phyloP scores from a whole-genome alignment of 2,113 vertebrate species.

The Cyanoderma ruficeps region DNA sequence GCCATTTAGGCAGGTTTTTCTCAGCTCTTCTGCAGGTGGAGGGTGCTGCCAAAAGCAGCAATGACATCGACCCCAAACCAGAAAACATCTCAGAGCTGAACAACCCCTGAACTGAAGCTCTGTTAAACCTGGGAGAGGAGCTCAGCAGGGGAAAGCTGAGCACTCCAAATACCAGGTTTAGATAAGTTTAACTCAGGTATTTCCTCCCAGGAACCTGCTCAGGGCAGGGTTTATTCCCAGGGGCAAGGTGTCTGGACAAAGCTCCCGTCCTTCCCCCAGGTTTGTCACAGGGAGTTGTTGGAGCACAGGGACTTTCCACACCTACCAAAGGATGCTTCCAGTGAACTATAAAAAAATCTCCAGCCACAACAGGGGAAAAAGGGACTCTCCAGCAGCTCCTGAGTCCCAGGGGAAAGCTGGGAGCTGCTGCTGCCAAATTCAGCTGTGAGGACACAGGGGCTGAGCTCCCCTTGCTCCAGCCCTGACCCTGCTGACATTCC shows the following conservation, averaged over 20 bases:
- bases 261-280: neutral
- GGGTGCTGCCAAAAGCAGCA: neutral
- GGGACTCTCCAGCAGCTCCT: neutral
- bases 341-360: neutral
- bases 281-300: neutral
- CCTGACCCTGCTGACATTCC: neutral
- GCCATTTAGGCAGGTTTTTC: neutral
- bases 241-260: neutral
- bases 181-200: rapidly evolving
- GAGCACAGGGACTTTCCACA: neutral
- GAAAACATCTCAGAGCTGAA: neutral
- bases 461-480: neutral
- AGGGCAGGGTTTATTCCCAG: rapidly evolving
- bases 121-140: neutral
- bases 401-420: neutral
- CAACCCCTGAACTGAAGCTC: neutral
- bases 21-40: neutral
- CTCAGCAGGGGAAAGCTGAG: neutral
- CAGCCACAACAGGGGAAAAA: neutral
- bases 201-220: neutral
- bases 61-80: neutral
- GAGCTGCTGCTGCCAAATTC: neutral
- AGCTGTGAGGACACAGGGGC: rapidly evolving
- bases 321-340: neutral
- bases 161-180: neutral